Evolutionary conservation across 2,113 vertebrate species (phyloP).

Genomic region (Perca schrenkii): DNA sequence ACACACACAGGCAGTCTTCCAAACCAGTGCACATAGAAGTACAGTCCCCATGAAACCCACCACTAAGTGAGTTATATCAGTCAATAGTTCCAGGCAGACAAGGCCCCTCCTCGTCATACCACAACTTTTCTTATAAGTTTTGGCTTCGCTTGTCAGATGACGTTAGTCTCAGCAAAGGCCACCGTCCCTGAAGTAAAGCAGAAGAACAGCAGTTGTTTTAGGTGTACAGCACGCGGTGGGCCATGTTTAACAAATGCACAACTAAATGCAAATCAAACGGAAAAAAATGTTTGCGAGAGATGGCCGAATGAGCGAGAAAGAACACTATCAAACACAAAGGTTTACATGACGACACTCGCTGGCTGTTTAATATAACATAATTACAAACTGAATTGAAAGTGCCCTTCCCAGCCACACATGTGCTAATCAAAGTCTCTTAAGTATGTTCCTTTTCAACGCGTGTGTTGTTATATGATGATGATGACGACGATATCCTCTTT

Average conservation of each 20-base stretch:
- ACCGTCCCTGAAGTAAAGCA: background rate
- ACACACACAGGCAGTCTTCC: conserved; percentile 63
- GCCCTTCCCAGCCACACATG: background rate
- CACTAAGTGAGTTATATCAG: conserved; percentile 25
- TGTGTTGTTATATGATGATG: background rate
- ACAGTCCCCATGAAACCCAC: conserved; percentile 17
- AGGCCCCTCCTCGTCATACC: conserved; percentile 20
- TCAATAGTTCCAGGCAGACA: conserved; percentile 64
- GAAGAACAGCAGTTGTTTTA: conserved; percentile 10
- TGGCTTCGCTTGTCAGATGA: conserved; percentile 46
- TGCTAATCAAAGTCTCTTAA: background rate
- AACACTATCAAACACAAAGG: background rate
- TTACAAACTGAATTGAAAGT: background rate
- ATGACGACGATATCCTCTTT: background rate
- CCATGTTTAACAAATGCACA: background rate
- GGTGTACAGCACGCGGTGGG: background rate
- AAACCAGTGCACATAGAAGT: conserved; percentile 54
- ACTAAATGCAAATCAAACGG: background rate
- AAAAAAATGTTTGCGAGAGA: background rate
- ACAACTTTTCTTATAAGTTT: conserved; percentile 46
- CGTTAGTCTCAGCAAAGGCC: conserved; percentile 35
- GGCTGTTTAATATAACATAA: background rate
- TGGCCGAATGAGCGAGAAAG: background rate
- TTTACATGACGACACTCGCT: background rate
- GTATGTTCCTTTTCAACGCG: background rate